A percentile compares a stretch with the other conserved stretches of the same genome.
These are phyloP conservation scores for Brachypalpus laphriformis DNA, from an alignment of 2,888 invertebrate species.

Conservation along the genomic window DNA sequence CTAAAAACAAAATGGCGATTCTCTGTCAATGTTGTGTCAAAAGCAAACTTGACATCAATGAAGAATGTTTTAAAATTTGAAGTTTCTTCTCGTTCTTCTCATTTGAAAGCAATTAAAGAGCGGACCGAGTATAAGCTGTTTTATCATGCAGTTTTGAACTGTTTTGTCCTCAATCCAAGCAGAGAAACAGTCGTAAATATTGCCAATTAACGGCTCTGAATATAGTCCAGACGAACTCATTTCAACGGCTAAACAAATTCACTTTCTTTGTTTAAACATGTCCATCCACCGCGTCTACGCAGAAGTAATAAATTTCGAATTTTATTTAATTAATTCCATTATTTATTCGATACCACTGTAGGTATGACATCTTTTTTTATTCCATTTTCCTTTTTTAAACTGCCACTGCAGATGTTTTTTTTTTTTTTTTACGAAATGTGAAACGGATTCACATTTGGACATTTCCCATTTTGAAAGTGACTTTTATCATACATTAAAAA, in stretches of 20 bases:
- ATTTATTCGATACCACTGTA: constrained; percentile 28
- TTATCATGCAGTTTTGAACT: too few species aligned
- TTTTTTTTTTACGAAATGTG: constrained; percentile 30
- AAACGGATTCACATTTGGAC: constrained; percentile 60
- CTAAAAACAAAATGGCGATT: too few species aligned
- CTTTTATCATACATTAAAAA: constrained; percentile 51
- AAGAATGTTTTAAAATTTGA: too few species aligned
- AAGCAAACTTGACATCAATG: too few species aligned
- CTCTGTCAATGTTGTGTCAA: too few species aligned
- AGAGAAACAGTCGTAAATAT: background rate
- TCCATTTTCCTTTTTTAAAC: constrained; percentile 19
- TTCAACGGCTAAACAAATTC: background rate
- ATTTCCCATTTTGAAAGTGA: constrained; percentile 73
- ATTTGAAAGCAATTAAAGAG: too few species aligned
- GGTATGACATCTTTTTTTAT: constrained; percentile 5
- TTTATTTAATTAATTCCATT: constrained; percentile 72
- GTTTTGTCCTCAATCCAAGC: too few species aligned
- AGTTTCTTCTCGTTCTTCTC: too few species aligned
- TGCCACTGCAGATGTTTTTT: constrained; percentile 68
- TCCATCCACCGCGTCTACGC: background rate
- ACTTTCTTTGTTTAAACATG: background rate
- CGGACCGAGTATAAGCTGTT: too few species aligned
- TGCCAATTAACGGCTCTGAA: background rate
- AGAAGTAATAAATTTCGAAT: constrained; percentile 53
- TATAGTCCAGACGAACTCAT: background rate